A percentile compares a stretch with the other conserved stretches of the same genome.
Evolutionary conservation across 2,888 invertebrate species (phyloP).

Genomic region (Lasiommata megera): DNA sequence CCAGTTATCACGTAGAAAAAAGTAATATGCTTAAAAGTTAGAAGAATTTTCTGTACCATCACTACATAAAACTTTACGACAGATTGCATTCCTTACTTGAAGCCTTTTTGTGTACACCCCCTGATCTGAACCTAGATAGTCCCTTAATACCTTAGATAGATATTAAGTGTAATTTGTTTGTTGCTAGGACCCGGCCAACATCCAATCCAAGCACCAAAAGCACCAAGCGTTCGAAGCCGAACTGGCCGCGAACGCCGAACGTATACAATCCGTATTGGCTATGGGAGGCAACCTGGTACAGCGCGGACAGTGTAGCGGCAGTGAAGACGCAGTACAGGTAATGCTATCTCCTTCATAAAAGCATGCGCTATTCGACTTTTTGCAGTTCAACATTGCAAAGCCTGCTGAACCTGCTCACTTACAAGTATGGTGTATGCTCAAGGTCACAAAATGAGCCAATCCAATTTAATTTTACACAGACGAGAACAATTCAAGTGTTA

Average conservation of each 20-base stretch:
- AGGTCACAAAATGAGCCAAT: too few relatives aligned
- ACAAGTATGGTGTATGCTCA: too few relatives aligned
- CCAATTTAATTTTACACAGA: too few relatives aligned
- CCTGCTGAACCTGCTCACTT: too few relatives aligned
- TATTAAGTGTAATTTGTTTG: slow-evolving; percentile 10
- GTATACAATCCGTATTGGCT: slow-evolving; percentile 96
- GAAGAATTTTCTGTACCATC: too few relatives aligned
- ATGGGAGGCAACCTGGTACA: slow-evolving; percentile 98
- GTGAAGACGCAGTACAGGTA: slow-evolving; percentile 97
- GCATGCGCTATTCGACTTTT: too few relatives aligned
- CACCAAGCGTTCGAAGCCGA: slow-evolving; percentile 99
- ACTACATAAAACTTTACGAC: too few relatives aligned
- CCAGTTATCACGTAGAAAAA: too few relatives aligned
- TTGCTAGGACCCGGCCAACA: slow-evolving; percentile 91
- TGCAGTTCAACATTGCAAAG: too few relatives aligned
- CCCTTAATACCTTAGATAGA: background rate
- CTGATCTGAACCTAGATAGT: background rate
- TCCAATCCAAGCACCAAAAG: slow-evolving; percentile 99
- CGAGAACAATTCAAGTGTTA: too few relatives aligned
- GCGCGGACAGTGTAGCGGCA: slow-evolving; percentile 97
- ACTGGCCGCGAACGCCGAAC: slow-evolving; percentile 98
- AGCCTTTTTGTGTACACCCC: background rate
- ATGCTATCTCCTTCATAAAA: background rate
- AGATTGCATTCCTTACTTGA: too few relatives aligned
- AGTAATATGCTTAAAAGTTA: too few relatives aligned